Evolutionary conservation across 1,140 invertebrate genomes (phyloP), one percentile per base, ranked within the genome.

Genomic region (Listronotus oregonensis): DNA sequence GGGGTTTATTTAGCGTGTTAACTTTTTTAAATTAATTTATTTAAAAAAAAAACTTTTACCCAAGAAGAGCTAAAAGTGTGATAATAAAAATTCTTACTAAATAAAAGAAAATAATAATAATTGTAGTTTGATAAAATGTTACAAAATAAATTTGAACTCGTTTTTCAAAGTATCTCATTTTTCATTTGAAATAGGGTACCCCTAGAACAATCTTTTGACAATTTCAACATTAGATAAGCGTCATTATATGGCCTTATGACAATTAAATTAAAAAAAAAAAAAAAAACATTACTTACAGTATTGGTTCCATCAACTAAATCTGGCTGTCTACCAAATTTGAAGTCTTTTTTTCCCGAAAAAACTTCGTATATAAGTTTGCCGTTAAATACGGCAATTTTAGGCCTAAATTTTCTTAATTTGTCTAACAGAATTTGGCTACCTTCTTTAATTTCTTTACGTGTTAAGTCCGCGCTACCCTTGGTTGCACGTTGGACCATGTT

Each of bases 371-470:
- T 98, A 59, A 97, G 86, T 85, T 98, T 98, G 7, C 96, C 96
- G 85, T 99, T 99, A 79, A 98, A 99, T 17, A 97, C 96, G 40
- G 95, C 96, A 75, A 98, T 95, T 85, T 98, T 97, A 57, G 96
- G 96, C 75, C 90, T 89, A 83, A 91, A 98, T 73, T 91, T 91
- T 80, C 90, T 87, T 64, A 99, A 82, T 81, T 98, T 99, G 78
- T 96, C 93, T 64, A 93, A 83, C 63, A 98, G 80, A 73, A 96
- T 89, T 78, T 91, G 89, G 72, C 92, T 94, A 72, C 96, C 96
- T 85, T 97, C 94, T 82, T 96, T 95, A 72, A 98, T 97, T 86
- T 99, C 96, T 80, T 96, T 93, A 74, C 95, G 87, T 47, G 94
- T 97, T 42, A 98, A 84, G 85, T 98, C 95, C 11, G 94, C 94